Evolutionary conservation across 2,797 vertebrate species (phyloP).

Genomic region (Sebastes paucispinis): DNA sequence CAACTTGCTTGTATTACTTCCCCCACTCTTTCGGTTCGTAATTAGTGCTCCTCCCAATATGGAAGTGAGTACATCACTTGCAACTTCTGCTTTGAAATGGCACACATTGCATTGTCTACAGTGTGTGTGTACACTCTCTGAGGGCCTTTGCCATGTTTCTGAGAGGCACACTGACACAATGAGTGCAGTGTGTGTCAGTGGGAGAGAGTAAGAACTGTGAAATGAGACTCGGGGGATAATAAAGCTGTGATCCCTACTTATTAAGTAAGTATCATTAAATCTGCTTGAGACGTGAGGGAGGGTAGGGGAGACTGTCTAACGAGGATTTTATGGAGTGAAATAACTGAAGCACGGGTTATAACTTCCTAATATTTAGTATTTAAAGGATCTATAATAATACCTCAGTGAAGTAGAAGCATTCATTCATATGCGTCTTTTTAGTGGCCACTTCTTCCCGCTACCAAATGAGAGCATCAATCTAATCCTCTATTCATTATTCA

Average conservation of each 20-base stretch:
- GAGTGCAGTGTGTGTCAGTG: background rate
- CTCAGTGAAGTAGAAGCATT: background rate
- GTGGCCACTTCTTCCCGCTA: background rate
- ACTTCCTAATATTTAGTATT: conserved; percentile 17
- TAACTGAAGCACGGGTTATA: conserved; percentile 20
- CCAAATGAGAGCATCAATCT: conserved; percentile 16
- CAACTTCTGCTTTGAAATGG: conserved; percentile 58
- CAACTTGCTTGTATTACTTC: conserved; percentile 25
- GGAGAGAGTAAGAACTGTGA: conserved; percentile 27
- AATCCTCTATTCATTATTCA: conserved; percentile 29
- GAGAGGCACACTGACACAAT: background rate
- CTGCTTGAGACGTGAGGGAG: conserved; percentile 5
- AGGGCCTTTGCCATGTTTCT: background rate
- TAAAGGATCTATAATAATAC: conserved; percentile 2
- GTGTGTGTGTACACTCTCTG: background rate
- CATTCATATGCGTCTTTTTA: conserved; percentile 6
- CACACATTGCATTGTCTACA: background rate
- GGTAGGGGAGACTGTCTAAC: background rate
- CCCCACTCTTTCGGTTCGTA: background rate
- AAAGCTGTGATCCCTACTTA: conserved; percentile 46
- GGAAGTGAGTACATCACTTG: conserved; percentile 32
- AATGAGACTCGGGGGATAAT: conserved; percentile 27
- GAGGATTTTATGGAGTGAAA: conserved; percentile 30
- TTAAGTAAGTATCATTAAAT: conserved; percentile 43
- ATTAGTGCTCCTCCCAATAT: background rate